Percentiles rank a stretch among this genome's conserved stretches.
These are phyloP conservation scores for Pangasius larnaudii DNA, from an alignment of 2,797 vertebrate species.

Conservation along the genomic window DNA sequence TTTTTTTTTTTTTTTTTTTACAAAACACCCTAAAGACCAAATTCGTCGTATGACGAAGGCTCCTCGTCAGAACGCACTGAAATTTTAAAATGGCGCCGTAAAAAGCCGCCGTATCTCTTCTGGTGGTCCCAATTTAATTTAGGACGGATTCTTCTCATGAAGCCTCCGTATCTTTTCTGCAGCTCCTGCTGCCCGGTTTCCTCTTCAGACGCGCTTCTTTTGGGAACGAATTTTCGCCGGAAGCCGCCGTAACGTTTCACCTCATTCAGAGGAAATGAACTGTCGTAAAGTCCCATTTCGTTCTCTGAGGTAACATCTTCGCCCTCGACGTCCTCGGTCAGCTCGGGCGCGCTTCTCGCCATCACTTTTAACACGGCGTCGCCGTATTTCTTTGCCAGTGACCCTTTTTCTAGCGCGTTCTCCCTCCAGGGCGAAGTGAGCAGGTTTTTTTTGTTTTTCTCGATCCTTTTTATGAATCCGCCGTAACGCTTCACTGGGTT, in stretches of 20 bases:
- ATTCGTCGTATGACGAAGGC: slow-evolving; percentile 78
- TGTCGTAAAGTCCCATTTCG: slow-evolving; percentile 54
- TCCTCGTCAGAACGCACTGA: slow-evolving; percentile 86
- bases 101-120: slow-evolving; percentile 93
- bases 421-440: slow-evolving; percentile 72
- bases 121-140: slow-evolving; percentile 95
- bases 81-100: slow-evolving; percentile 93
- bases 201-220: slow-evolving; percentile 75
- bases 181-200: slow-evolving; percentile 73
- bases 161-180: slow-evolving; percentile 95
- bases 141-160: slow-evolving; percentile 91
- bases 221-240: slow-evolving; percentile 86
- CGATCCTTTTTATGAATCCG: slow-evolving; percentile 81
- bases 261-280: slow-evolving; percentile 54
- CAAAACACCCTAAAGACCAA: slow-evolving; percentile 72
- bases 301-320: slow-evolving; percentile 58
- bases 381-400: slow-evolving; percentile 71
- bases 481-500: slow-evolving; percentile 74
- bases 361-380: slow-evolving; percentile 71
- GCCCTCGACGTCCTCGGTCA: slow-evolving; percentile 55
- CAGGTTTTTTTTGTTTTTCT: slow-evolving; percentile 82
- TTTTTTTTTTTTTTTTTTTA: not conserved
- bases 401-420: slow-evolving; percentile 70
- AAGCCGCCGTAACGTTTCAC: slow-evolving; percentile 91
- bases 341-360: slow-evolving; percentile 61